Evolutionary conservation across 1,140 invertebrate genomes (phyloP).

Genomic region (Pararge aegeria): DNA sequence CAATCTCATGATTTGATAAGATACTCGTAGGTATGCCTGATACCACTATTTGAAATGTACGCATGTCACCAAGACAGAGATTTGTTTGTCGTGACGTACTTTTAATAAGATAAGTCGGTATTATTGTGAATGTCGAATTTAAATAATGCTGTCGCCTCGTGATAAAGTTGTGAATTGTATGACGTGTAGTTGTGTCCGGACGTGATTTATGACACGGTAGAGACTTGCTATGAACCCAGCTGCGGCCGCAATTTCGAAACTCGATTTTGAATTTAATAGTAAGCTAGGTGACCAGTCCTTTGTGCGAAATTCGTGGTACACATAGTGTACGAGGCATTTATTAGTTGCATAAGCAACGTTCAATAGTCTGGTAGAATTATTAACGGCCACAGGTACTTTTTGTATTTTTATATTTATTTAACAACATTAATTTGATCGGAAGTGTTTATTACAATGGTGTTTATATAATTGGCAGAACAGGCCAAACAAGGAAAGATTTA

Average conservation of each 20-base stretch:
- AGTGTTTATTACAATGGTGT: too few species aligned
- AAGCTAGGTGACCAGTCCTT: not conserved
- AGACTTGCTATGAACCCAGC: constrained; percentile 14
- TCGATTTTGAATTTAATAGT: constrained; percentile 7
- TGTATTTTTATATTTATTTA: too few species aligned
- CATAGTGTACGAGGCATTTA: not conserved
- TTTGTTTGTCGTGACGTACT: constrained; percentile 64
- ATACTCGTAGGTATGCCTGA: constrained; percentile 39
- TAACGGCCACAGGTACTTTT: too few species aligned
- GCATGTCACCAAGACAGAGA: constrained; percentile 58
- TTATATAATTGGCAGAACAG: too few species aligned
- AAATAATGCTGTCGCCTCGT: constrained; percentile 39
- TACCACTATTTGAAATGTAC: constrained; percentile 60
- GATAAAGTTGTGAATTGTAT: constrained; percentile 18
- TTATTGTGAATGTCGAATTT: constrained; percentile 25
- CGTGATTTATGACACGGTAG: constrained; percentile 21
- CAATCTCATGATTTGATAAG: constrained; percentile 71
- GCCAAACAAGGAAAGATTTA: too few species aligned
- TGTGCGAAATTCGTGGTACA: not conserved
- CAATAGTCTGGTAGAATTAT: too few species aligned
- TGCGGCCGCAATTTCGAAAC: constrained; percentile 23
- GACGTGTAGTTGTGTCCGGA: constrained; percentile 12
- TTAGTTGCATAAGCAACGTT: too few species aligned
- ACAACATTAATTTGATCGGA: too few species aligned
- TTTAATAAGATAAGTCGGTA: constrained; percentile 37